phyloP scores from a whole-genome alignment of 2,888 invertebrate genomes.

The Timema podura region DNA sequence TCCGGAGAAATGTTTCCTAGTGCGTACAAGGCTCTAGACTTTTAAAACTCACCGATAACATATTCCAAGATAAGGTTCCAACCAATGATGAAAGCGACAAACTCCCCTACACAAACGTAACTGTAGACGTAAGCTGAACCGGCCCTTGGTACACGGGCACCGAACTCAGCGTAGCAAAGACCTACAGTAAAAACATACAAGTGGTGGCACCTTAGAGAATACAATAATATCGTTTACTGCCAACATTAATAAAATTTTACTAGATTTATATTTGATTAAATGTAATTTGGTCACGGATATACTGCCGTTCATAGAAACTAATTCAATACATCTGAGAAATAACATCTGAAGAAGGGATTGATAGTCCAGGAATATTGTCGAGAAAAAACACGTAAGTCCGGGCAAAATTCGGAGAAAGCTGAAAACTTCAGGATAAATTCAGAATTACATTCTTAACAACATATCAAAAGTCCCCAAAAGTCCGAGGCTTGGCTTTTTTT shows the following conservation, averaged over 20 bases:
- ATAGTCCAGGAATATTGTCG: no score
- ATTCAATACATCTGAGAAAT: no score
- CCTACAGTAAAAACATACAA: conserved; percentile 46
- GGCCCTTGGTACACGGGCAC: conserved; percentile 81
- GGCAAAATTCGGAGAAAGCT: no score
- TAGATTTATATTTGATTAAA: background rate
- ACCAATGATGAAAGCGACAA: conserved; percentile 86
- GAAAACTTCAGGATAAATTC: no score
- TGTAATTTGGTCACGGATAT: background rate
- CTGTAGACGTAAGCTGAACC: conserved; percentile 93
- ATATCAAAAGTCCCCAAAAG: no score
- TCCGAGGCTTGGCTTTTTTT: no score
- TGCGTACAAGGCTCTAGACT: no score
- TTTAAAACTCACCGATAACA: conserved; percentile 75
- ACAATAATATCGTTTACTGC: background rate
- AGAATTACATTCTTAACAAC: no score
- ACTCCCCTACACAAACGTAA: conserved; percentile 89
- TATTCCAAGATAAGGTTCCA: conserved; percentile 92
- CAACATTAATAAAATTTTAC: background rate
- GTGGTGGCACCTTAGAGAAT: background rate
- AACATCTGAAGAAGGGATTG: no score
- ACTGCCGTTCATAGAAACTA: no score
- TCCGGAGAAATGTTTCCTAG: no score
- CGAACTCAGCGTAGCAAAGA: conserved; percentile 88
- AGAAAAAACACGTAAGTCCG: no score